Base-by-base conservation (phyloP, 1,140 invertebrate genomes). In the Mercenaria mercenaria region DNA sequence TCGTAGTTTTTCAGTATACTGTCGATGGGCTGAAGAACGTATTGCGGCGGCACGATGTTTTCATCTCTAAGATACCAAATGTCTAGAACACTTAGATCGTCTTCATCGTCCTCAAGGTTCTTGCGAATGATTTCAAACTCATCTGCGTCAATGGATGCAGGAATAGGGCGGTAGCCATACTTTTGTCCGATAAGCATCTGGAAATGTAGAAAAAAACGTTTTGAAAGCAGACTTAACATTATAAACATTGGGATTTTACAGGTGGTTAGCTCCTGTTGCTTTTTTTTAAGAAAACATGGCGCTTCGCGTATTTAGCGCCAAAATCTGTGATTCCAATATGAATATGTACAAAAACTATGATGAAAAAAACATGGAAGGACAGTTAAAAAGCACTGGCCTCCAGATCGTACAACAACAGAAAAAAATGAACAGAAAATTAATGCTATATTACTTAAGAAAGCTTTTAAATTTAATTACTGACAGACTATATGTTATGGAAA, bases 1-100 rank as follows among this genome's bases (percentile, higher is more conserved):
- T 88, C 79, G 67, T 91, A 88, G 79, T 87, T 91, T 39, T 64
- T 87, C 20, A 91, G 26, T 29, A 82, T 64, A 29, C 74, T 52
- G 47, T 81, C 77, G 59, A 86, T 91, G 37, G 92, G 92, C 79
- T 99, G 99, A 2, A 99, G 96, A 34, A 99, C 98, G 18, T 98
- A 99, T 3, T 98, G 97, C 0, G 98, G 97, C 3, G 96, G 96
- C 13, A 99, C 98, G 0, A 98, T 98, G 95, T 99, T 99, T 59
- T 98, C 98, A 93, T 99, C 99, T 95, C 98, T 98, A 93, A 98
- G 97, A 95, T 99, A 99, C 99, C 99, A 99, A 15, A 97, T 97
- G 93, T 99, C 98, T 59, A 99, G 96, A 4, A 98, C 23, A 23
- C 47, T 69, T 13, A 69, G 39, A 56, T 97, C 97, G 32, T 39